Conservation (phyloP, 1,140 invertebrate genomes). For the Acromyrmex echinatior region DNA sequence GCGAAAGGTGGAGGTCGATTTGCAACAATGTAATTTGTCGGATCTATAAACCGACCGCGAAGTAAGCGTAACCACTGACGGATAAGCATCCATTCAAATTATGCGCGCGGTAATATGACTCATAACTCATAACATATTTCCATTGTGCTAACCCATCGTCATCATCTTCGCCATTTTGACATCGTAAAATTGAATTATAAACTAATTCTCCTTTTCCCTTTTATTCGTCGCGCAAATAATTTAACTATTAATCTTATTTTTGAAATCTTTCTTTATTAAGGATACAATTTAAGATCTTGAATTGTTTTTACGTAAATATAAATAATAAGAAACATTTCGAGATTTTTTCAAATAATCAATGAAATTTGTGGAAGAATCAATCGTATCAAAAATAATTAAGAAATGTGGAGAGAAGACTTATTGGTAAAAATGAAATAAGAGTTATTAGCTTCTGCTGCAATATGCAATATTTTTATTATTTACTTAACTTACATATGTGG, state of each 20-base stretch:
- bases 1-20: slow-evolving; percentile 38
- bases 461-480: not conserved
- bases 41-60: slow-evolving; percentile 69
- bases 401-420: not conserved
- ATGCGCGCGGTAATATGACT: slow-evolving; percentile 61
- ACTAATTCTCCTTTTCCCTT: slow-evolving; percentile 6
- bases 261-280: not conserved
- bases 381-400: not conserved
- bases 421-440: not conserved
- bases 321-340: not conserved
- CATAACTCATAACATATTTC: slow-evolving; percentile 67
- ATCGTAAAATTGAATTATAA: slow-evolving; percentile 63
- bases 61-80: slow-evolving; percentile 67
- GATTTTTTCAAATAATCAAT: not conserved
- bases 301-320: not conserved
- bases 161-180: slow-evolving; percentile 36
- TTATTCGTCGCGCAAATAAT: not conserved
- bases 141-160: slow-evolving; percentile 21
- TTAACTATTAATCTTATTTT: not conserved
- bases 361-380: not conserved
- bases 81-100: slow-evolving; percentile 41
- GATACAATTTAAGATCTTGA: not conserved
- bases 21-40: slow-evolving; percentile 66
- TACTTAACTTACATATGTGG: not conserved
- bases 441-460: not conserved